Percentiles rank a stretch among this genome's conserved stretches.
These are phyloP conservation scores for Axea sp. DNA, from an alignment of 2,888 invertebrate genomes.

Conservation along the genomic window DNA sequence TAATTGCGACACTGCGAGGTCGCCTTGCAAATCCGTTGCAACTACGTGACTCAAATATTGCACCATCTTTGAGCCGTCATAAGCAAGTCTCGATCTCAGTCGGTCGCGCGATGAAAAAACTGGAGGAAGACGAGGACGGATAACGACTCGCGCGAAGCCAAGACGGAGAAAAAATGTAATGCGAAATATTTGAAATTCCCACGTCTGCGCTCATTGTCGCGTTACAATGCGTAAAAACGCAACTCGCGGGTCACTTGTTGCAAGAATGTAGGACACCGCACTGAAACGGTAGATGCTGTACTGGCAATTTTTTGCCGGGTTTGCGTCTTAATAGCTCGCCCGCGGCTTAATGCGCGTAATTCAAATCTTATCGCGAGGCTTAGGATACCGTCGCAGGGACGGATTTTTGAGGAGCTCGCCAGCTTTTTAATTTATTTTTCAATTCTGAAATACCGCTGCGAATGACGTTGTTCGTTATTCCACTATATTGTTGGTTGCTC, in stretches of 20 bases:
- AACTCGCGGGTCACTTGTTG: conserved; percentile 53
- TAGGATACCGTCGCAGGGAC: conserved; percentile 7
- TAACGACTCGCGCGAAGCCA: background rate
- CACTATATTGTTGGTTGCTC: no score
- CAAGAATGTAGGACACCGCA: conserved; percentile 57
- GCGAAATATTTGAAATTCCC: conserved; percentile 38
- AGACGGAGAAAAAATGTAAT: conserved; percentile 8
- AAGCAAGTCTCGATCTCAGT: conserved; percentile 39
- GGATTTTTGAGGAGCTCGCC: background rate
- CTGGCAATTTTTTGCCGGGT: conserved; percentile 67
- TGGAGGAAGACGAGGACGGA: background rate
- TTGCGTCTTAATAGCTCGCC: conserved; percentile 65
- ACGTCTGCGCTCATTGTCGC: conserved; percentile 35
- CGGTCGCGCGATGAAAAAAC: conserved; percentile 14
- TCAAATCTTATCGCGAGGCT: conserved; percentile 7
- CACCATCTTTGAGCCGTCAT: conserved; percentile 19
- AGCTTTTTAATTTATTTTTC: no score
- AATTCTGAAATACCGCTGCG: no score
- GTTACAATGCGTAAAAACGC: conserved; percentile 47
- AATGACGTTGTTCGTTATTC: no score
- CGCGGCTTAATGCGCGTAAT: conserved; percentile 49
- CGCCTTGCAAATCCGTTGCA: conserved; percentile 17
- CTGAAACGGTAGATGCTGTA: conserved; percentile 65
- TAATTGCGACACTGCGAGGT: conserved; percentile 13
- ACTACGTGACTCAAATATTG: conserved; percentile 12